phyloP scores from a whole-genome alignment of 1,140 invertebrate genomes.

The Drosophila baimaii region DNA sequence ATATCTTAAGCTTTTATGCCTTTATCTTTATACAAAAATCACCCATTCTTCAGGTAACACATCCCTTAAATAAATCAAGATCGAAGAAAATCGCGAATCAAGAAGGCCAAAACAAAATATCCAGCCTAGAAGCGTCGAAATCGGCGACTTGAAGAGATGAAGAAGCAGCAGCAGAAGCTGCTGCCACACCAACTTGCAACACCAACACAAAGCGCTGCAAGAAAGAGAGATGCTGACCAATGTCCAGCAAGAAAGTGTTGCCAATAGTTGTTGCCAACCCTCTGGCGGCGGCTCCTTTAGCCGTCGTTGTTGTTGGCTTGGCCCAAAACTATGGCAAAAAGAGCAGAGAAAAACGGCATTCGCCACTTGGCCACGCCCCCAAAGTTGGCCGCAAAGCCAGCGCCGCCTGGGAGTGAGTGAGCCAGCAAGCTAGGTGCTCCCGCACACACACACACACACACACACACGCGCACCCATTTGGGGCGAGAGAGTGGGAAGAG shows the following conservation, averaged over 20 bases:
- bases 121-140: constrained; percentile 43
- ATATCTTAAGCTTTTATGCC: too few species aligned
- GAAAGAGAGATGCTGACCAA: constrained; percentile 63
- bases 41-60: too few species aligned
- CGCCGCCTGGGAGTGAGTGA: constrained; percentile 56
- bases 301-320: constrained; percentile 68
- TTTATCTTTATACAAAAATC: too few species aligned
- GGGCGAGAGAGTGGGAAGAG: constrained; percentile 20
- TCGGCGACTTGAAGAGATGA: constrained; percentile 33
- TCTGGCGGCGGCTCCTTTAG: constrained; percentile 58
- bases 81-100: constrained; percentile 48
- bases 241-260: constrained; percentile 78
- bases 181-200: constrained; percentile 32
- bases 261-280: constrained; percentile 73
- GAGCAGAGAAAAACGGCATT: constrained; percentile 73
- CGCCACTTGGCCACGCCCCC: constrained; percentile 69
- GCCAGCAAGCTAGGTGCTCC: constrained; percentile 66
- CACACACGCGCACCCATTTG: constrained; percentile 2
- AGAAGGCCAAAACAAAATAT: constrained; percentile 42
- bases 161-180: constrained; percentile 5
- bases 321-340: constrained; percentile 68
- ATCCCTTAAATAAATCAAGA: neutral
- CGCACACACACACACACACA: constrained; percentile 30
- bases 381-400: constrained; percentile 32
- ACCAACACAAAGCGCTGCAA: constrained; percentile 29